These are phyloP conservation scores for Dicyrtoma fusca DNA, from an alignment of 2,888 invertebrate species.

Conservation along the genomic window DNA sequence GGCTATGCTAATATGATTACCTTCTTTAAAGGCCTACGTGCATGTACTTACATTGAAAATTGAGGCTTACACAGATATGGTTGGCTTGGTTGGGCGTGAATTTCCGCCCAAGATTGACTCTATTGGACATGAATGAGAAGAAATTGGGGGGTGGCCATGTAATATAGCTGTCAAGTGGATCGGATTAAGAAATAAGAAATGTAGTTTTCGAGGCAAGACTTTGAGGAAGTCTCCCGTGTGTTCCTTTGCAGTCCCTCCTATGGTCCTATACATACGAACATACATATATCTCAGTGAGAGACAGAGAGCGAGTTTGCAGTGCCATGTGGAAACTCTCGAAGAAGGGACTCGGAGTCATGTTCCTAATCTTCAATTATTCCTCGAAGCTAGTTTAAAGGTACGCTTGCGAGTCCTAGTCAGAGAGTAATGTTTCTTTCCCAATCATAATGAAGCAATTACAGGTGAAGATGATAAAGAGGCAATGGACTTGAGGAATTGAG, in stretches of 20 bases:
- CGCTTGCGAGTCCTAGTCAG: too few relatives aligned
- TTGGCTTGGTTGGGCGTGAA: conserved; percentile 29
- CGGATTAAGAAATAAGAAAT: conserved; percentile 35
- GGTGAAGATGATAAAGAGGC: conserved; percentile 31
- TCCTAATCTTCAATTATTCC: too few relatives aligned
- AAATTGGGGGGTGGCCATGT: conserved; percentile 34
- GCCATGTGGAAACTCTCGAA: too few relatives aligned
- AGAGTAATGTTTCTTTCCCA: too few relatives aligned
- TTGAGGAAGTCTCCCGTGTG: conserved; percentile 34
- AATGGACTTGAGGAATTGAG: conserved; percentile 32
- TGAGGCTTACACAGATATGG: background rate
- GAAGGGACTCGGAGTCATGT: too few relatives aligned
- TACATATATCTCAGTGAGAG: too few relatives aligned
- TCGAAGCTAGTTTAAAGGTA: too few relatives aligned
- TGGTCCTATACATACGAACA: too few relatives aligned
- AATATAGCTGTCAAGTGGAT: conserved; percentile 35
- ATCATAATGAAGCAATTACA: conserved; percentile 22
- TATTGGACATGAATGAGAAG: conserved; percentile 29
- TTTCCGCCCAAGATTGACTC: conserved; percentile 35
- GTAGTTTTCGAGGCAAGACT: conserved; percentile 25
- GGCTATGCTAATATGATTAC: too few relatives aligned
- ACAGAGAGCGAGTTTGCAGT: too few relatives aligned
- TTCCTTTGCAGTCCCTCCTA: background rate
- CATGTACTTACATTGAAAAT: background rate
- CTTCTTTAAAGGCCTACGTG: too few relatives aligned